These are phyloP conservation scores for Bufotes viridis DNA, from an alignment of 2,797 vertebrate genomes.

Conservation along the genomic window DNA sequence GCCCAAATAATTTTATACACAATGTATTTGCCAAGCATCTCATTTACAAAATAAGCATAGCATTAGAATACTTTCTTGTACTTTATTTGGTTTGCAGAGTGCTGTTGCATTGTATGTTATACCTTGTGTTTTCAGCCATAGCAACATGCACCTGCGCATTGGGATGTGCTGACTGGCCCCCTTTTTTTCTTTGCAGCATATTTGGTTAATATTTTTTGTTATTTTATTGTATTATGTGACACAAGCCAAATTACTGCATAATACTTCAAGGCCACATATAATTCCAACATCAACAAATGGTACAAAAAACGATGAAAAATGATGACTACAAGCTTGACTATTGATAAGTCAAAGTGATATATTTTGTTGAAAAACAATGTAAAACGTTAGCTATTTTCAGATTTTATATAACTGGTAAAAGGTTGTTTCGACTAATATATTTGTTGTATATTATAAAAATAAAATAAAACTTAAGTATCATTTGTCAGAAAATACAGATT, in stretches of 20 bases:
- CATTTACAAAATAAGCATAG: too few relatives aligned
- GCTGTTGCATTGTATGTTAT: too few relatives aligned
- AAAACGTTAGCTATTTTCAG: not conserved
- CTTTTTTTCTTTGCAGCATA: too few relatives aligned
- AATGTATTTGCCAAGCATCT: too few relatives aligned
- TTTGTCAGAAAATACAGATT: conserved; percentile 30
- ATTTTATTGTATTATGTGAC: not conserved
- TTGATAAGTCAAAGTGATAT: not conserved
- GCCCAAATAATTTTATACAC: too few relatives aligned
- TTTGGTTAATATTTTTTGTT: not conserved
- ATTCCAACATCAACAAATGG: not conserved
- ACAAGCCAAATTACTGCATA: not conserved
- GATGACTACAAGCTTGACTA: not conserved
- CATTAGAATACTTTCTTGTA: too few relatives aligned
- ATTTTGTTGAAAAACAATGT: not conserved
- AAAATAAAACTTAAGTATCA: conserved; percentile 2
- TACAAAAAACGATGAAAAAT: not conserved
- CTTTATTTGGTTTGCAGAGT: too few relatives aligned
- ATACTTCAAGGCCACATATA: not conserved
- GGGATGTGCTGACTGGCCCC: too few relatives aligned
- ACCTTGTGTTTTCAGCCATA: too few relatives aligned
- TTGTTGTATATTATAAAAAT: conserved; percentile 18
- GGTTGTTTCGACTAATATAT: not conserved
- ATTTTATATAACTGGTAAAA: not conserved
- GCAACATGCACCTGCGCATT: too few relatives aligned